phyloP scores from a whole-genome alignment of 2,888 invertebrate genomes.

The Leucophenga montana region DNA sequence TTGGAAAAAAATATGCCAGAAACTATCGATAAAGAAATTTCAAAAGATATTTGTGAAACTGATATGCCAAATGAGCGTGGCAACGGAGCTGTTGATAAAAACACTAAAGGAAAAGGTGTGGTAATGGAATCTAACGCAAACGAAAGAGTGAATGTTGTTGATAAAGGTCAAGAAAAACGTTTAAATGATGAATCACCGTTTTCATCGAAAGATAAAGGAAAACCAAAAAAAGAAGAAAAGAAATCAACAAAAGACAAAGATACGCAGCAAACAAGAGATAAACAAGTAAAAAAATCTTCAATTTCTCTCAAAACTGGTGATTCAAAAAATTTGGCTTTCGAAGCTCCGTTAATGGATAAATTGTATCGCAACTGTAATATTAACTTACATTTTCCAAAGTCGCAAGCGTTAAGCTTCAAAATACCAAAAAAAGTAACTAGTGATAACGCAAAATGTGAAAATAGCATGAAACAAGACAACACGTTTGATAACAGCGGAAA shows the following conservation, averaged over 20 bases:
- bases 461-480: slow-evolving; percentile 17
- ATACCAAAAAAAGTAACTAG: slow-evolving; percentile 59
- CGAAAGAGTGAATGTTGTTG: background rate
- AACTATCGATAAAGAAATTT: background rate
- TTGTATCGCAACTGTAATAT: slow-evolving; percentile 60
- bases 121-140: background rate
- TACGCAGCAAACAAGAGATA: too few relatives aligned
- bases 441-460: slow-evolving; percentile 35
- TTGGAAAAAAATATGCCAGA: background rate
- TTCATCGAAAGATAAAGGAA: background rate
- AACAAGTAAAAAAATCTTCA: background rate
- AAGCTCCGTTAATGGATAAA: slow-evolving; percentile 56
- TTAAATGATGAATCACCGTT: too few relatives aligned
- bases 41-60: background rate
- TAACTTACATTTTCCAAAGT: slow-evolving; percentile 44
- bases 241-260: slow-evolving; percentile 10
- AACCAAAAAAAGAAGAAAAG: slow-evolving; percentile 19
- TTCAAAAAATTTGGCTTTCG: background rate
- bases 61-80: background rate
- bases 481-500: background rate
- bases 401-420: slow-evolving; percentile 56
- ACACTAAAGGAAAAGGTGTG: background rate
- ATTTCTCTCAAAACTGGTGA: background rate
- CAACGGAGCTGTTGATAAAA: background rate
- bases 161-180: background rate